Conservation (phyloP, 2,797 vertebrate species). For the Diceros bicornis region DNA sequence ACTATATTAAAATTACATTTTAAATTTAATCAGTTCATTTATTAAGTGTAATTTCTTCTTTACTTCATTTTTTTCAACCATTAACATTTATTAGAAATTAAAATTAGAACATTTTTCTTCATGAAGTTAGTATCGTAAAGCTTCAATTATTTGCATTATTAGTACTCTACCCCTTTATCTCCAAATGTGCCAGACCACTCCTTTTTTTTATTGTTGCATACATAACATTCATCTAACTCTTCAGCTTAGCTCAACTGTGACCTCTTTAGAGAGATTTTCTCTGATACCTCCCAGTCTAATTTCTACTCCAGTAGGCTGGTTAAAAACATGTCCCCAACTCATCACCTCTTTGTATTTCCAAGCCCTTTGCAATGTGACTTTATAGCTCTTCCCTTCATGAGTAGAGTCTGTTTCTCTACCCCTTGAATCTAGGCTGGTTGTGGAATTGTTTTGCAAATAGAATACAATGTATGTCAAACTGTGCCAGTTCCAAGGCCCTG, state of each 20-base stretch:
- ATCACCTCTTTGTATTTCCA: neutral
- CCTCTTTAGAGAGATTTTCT: neutral
- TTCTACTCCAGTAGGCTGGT: neutral
- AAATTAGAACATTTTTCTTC: conserved; percentile 67
- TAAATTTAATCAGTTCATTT: conserved; percentile 62
- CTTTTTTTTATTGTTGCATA: neutral
- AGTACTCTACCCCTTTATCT: neutral
- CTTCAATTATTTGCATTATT: conserved; percentile 37
- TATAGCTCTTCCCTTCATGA: neutral
- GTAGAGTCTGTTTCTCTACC: neutral
- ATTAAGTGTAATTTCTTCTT: conserved; percentile 58
- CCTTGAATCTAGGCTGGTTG: neutral
- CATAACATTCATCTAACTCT: neutral
- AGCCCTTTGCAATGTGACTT: neutral
- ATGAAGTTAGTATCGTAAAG: conserved; percentile 11
- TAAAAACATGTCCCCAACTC: neutral
- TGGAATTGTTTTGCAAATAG: neutral
- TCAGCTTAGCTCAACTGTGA: neutral
- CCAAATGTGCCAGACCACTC: neutral
- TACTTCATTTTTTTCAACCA: conserved; percentile 21
- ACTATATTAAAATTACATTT: conserved; percentile 66
- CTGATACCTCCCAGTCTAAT: neutral
- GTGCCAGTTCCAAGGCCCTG: neutral
- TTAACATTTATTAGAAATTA: conserved; percentile 4
- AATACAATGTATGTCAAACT: neutral